Evolutionary conservation across 1,140 invertebrate species (phyloP).

Genomic region (Gyrodactylus salaris): DNA sequence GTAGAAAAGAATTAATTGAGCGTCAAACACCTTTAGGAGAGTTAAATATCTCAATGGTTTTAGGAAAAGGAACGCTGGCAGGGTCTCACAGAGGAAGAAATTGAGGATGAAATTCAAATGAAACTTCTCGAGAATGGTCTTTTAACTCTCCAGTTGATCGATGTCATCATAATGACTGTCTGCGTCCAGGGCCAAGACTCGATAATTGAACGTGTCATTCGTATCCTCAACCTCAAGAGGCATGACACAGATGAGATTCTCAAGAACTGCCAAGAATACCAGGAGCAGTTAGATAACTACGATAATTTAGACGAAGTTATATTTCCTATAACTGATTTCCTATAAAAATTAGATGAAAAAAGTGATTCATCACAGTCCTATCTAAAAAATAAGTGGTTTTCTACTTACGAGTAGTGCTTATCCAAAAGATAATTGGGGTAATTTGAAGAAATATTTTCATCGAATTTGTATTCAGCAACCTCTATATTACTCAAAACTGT

Average conservation of each 20-base stretch:
- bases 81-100: conserved; percentile 2
- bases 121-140: conserved; percentile 44
- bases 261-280: not conserved
- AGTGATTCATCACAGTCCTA: too few species aligned
- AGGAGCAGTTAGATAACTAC: not conserved
- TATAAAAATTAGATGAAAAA: too few species aligned
- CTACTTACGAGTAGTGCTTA: too few species aligned
- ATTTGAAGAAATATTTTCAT: too few species aligned
- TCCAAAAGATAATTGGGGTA: too few species aligned
- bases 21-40: too few species aligned
- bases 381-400: too few species aligned
- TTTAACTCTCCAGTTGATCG: conserved; percentile 70
- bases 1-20: too few species aligned
- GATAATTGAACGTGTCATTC: not conserved
- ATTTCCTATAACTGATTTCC: too few species aligned
- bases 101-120: not conserved
- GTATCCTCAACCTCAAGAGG: not conserved
- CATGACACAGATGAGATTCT: not conserved
- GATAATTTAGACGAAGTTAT: not conserved
- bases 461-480: too few species aligned
- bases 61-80: conserved; percentile 2
- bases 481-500: too few species aligned
- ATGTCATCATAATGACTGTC: conserved; percentile 70
- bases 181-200: conserved; percentile 20
- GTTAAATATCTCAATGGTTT: too few species aligned